Evolutionary conservation across 2,113 vertebrate species (phyloP).

Genomic region (Anolis carolinensis): DNA sequence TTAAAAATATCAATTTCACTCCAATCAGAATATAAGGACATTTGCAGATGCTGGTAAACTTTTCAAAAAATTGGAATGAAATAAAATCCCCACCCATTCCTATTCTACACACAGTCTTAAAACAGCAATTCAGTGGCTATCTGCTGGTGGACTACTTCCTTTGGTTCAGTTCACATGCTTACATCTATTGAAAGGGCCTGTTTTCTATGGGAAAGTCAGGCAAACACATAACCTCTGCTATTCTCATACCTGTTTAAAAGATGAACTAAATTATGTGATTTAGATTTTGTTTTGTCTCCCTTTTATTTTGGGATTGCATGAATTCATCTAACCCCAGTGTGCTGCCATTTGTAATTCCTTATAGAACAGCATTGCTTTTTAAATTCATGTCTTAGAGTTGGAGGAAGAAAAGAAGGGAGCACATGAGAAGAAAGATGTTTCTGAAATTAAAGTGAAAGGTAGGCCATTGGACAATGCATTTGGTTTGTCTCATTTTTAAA

Average conservation of each 20-base stretch:
- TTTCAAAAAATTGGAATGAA: not conserved
- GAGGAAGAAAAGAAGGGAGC: conserved; percentile 54
- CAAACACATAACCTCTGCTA: not conserved
- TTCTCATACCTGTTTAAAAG: not conserved
- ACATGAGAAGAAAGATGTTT: conserved; percentile 58
- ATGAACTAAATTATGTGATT: not conserved
- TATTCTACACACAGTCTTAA: too few species aligned
- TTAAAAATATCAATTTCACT: not conserved
- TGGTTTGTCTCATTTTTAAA: not conserved
- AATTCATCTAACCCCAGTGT: not conserved
- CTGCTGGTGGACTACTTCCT: not conserved
- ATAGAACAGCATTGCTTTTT: conserved; percentile 4
- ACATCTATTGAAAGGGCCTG: not conserved
- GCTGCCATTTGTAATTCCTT: not conserved
- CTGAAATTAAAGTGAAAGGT: conserved; percentile 58
- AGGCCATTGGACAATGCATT: not conserved
- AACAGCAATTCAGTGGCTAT: not conserved
- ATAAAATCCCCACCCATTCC: too few species aligned
- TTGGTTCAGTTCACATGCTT: not conserved
- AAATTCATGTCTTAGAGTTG: conserved; percentile 42
- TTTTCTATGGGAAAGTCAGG: not conserved
- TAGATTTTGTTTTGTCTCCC: not conserved
- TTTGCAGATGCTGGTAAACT: not conserved
- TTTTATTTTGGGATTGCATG: not conserved
- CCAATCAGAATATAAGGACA: not conserved